Percentiles rank a stretch among this genome's conserved stretches.
Conservation (phyloP, 1,140 invertebrate genomes). For the Temnothorax longispinosus region DNA sequence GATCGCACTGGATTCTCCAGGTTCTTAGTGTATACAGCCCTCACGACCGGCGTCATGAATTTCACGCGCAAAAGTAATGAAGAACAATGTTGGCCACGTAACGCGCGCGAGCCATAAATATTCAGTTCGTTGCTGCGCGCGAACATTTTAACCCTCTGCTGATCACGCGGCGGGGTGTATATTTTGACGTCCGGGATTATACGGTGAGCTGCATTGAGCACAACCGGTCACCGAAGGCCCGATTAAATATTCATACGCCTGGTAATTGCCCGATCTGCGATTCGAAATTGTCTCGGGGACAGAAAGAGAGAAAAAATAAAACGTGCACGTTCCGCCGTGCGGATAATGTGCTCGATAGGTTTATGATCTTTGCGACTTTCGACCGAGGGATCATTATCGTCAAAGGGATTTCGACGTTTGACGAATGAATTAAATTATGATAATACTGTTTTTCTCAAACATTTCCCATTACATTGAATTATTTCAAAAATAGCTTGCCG, state of each 20-base stretch:
- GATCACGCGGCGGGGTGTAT: constrained; percentile 19
- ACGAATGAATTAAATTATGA: constrained; percentile 19
- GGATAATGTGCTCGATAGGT: not conserved
- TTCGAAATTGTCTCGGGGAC: constrained; percentile 35
- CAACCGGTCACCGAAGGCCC: constrained; percentile 31
- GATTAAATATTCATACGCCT: constrained; percentile 57
- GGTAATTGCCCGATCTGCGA: constrained; percentile 47
- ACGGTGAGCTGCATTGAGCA: constrained; percentile 38
- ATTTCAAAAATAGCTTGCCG: not conserved
- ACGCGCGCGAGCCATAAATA: constrained; percentile 46
- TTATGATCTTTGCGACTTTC: not conserved
- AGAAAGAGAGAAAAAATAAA: not conserved
- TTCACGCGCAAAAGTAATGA: constrained; percentile 29
- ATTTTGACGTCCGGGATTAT: constrained; percentile 51
- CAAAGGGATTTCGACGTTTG: not conserved
- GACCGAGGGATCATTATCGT: not conserved
- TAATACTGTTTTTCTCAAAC: constrained; percentile 17
- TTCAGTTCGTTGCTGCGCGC: constrained; percentile 30
- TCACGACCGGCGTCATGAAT: not conserved
- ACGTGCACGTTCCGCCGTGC: not conserved
- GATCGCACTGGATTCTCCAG: not conserved
- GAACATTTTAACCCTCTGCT: constrained; percentile 55
- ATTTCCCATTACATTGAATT: constrained; percentile 9
- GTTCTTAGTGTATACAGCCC: not conserved
- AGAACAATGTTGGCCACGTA: constrained; percentile 31